Evolutionary conservation across 1,140 invertebrate genomes (phyloP), one percentile per base, ranked within the genome.

Genomic region (Palaemon carinicauda): DNA sequence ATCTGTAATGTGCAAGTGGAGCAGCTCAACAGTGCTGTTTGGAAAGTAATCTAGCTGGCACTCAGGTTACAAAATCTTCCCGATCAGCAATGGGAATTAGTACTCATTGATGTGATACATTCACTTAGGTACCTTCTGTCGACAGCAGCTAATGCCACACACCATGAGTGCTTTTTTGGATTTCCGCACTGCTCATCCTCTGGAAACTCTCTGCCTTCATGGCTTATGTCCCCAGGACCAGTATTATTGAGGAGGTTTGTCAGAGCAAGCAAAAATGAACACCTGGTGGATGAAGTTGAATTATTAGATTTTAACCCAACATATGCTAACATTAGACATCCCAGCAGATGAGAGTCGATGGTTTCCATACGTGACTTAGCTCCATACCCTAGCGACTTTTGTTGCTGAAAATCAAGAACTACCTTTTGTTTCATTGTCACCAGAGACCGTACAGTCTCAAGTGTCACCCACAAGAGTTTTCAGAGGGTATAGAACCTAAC

Each of bases 251-350:
- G 12, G 50, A 21, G 52, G 17, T 80, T 80, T 65, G 31, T 80
- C 52, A n/a, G 54, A 52, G 4, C 54, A n/a, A 65, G 41, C 27
- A 80, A 80, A 29, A 65, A 80, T 80, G 54, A 80, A 31, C 54
- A 15, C 1, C 54, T 80, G 4, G 27, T 80, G 24, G 54, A 65
- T 52, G 27, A 65, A 41, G 54, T 33, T 56, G 54, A 56, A 1
- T 17, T 80, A 5, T 3, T 56, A 19, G 53, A 79, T 53, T 24
- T 53, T 4, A 80, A 80, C 31, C 52, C 15, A 17, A 60, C 77
- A 5, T 80, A 56, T 54, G 51, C 52, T 3, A 79, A 31, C 77
- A 56, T 79, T 53, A 53, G 77, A 19, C 33, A 56, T 56, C 51
- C 33, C 41, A 41, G 7, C 3, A 41, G 41, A 41, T 12, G 12